Percentiles rank a stretch among this genome's conserved stretches.
These are phyloP conservation scores for Germaria angustata DNA, from an alignment of 2,888 invertebrate genomes.

Conservation along the genomic window DNA sequence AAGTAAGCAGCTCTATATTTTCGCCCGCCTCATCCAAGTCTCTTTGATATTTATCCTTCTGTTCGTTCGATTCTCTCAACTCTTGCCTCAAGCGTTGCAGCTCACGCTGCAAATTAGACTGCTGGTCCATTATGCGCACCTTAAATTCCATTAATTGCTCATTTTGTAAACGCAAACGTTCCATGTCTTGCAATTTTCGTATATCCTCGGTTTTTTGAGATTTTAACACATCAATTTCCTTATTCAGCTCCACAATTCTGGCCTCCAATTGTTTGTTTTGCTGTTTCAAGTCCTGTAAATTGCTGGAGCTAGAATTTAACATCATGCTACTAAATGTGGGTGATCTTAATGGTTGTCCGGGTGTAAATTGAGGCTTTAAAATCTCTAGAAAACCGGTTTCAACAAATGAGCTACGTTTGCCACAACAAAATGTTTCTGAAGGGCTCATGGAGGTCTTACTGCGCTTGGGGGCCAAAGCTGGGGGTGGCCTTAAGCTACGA, in stretches of 20 bases:
- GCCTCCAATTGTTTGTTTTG: slow-evolving; percentile 55
- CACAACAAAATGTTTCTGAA: slow-evolving; percentile 81
- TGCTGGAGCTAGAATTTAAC: slow-evolving; percentile 69
- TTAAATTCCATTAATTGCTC: slow-evolving; percentile 97
- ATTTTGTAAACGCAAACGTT: slow-evolving; percentile 92
- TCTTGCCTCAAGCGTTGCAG: slow-evolving; percentile 92
- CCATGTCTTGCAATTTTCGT: slow-evolving; percentile 93
- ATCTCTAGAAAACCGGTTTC: slow-evolving; percentile 96
- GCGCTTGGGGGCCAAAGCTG: slow-evolving; percentile 73
- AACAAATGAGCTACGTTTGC: slow-evolving; percentile 87
- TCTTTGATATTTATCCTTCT: slow-evolving; percentile 90
- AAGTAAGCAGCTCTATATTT: slow-evolving; percentile 96
- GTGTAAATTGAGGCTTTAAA: slow-evolving; percentile 91
- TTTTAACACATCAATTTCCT: slow-evolving; percentile 93
- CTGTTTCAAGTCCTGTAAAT: slow-evolving; percentile 70
- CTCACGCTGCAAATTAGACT: slow-evolving; percentile 91
- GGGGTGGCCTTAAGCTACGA: slow-evolving; percentile 71
- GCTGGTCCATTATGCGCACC: slow-evolving; percentile 93
- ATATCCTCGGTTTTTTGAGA: slow-evolving; percentile 95
- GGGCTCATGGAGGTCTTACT: slow-evolving; percentile 79
- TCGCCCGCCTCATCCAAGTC: slow-evolving; percentile 96
- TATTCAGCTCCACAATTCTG: slow-evolving; percentile 72
- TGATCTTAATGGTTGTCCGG: slow-evolving; percentile 89
- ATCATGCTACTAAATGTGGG: slow-evolving; percentile 77
- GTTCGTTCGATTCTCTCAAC: slow-evolving; percentile 91